Conservation (phyloP, 2,888 invertebrate species). For the Acanthosepion pharaonis region DNA sequence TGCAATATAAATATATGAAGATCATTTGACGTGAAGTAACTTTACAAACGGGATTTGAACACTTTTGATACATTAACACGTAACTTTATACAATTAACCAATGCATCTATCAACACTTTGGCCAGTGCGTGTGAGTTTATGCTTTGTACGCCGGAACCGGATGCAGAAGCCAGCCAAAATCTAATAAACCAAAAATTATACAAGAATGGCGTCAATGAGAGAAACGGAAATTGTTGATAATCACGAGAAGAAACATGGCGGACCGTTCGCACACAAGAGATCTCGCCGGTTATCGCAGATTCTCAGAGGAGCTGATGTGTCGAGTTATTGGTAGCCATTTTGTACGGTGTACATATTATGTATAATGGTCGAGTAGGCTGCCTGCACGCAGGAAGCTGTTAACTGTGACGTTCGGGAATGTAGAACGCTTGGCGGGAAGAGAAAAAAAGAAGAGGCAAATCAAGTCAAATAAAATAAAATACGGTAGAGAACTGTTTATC, state of each 20-base stretch:
- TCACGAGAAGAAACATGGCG: neutral
- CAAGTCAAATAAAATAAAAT: too few species aligned
- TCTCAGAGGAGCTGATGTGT: neutral
- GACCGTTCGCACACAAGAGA: neutral
- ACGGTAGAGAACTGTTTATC: too few species aligned
- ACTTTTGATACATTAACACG: neutral
- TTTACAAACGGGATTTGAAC: neutral
- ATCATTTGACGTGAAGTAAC: neutral
- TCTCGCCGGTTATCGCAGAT: neutral
- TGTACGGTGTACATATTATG: neutral
- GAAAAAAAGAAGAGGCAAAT: too few species aligned
- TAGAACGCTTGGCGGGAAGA: too few species aligned
- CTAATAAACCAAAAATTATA: neutral
- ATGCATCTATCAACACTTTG: neutral
- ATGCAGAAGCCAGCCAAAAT: neutral
- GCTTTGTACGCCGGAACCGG: neutral
- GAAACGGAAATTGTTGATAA: neutral
- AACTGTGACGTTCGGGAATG: too few species aligned
- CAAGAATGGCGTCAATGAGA: neutral
- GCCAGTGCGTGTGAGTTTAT: neutral
- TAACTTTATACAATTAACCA: neutral
- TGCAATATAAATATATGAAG: neutral
- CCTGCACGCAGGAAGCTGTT: too few species aligned
- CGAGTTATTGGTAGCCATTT: neutral
- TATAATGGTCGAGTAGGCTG: too few species aligned